phyloP scores from a whole-genome alignment of 1,140 invertebrate species.

The Panonychus citri region DNA sequence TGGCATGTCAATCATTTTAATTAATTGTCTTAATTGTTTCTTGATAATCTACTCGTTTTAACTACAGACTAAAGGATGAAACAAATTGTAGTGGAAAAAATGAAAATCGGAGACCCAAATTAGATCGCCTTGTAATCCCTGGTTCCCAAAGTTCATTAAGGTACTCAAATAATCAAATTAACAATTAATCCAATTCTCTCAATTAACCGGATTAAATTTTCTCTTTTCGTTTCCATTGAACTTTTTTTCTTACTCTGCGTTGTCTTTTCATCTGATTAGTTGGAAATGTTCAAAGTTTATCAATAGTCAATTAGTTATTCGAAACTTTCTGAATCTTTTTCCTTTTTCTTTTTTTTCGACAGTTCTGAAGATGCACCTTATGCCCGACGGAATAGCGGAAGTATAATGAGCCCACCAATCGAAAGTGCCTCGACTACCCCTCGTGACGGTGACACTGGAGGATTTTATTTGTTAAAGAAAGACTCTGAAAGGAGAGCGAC shows the following conservation, averaged over 20 bases:
- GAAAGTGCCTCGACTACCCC: constrained; percentile 13
- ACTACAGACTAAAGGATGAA: too few relatives aligned
- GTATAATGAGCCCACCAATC: constrained; percentile 14
- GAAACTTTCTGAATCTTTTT: too few relatives aligned
- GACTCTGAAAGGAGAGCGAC: constrained; percentile 83
- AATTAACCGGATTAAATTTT: too few relatives aligned
- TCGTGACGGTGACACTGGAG: constrained; percentile 29
- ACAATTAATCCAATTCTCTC: too few relatives aligned
- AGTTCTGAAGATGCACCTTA: constrained; percentile 24
- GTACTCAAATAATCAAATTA: neutral
- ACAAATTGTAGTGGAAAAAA: neutral
- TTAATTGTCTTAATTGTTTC: too few relatives aligned
- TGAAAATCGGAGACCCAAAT: neutral
- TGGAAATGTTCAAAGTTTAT: too few relatives aligned
- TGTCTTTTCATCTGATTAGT: too few relatives aligned
- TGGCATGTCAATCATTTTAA: too few relatives aligned
- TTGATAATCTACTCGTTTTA: too few relatives aligned
- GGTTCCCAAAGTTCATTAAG: neutral
- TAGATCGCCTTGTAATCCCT: neutral
- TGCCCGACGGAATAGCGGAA: constrained; percentile 11
- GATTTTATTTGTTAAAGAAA: constrained; percentile 87
- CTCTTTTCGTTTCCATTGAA: too few relatives aligned
- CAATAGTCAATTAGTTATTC: too few relatives aligned
- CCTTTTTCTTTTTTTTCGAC: constrained; percentile 7
- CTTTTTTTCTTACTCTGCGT: too few relatives aligned